Base-by-base conservation (phyloP, 23 tunicate genomes). In the Aplidium turbinatum region DNA sequence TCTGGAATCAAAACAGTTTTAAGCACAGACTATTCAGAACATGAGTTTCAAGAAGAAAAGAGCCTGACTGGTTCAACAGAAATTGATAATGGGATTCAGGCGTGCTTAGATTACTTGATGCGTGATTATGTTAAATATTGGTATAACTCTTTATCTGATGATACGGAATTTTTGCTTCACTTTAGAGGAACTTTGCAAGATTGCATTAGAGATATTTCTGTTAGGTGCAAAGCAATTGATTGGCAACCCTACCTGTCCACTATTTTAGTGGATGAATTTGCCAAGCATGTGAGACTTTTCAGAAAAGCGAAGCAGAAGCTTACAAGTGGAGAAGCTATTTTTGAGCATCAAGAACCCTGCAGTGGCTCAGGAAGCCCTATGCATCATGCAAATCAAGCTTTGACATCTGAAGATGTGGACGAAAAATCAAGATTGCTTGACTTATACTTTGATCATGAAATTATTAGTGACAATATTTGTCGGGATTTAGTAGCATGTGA, bases 71-170 rank as follows among this genome's bases (percentile, higher is more conserved):
- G 78, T 1, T 85, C 91, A 33, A 16, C 70, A 21, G 62, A 67
- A 19, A 70, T 85, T 58, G 91, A 85, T 60, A 58, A 68, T 2
- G 56, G 35, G 28, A 25, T 85, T 4, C 72, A 77, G 33, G 78
- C 53, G 78, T 89, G 89, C 32, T 27, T 89, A 62, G 89, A 79
- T 4, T 91, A 78, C 34, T 63, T 91, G 19, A 54, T 91, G 47
- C 57, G 91, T 5, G 97, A 91, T 73, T 91, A 91, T 78, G 81
- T 91, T 9, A 78, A 84, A 52, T 81, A 91, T 48, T 91, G 97
- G 97, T 91, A 91, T 52, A 79, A 91, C 57, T 91, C 78, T 38
- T 48, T 91, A 36, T 84, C 97, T 0, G 97, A 91, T 67, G 86
- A 91, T 65, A 57, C 75, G 38, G 91, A 78, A 47, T 91, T 91